Evolutionary conservation across 1,140 invertebrate species (phyloP).

Genomic region (Heliconius melpomene): DNA sequence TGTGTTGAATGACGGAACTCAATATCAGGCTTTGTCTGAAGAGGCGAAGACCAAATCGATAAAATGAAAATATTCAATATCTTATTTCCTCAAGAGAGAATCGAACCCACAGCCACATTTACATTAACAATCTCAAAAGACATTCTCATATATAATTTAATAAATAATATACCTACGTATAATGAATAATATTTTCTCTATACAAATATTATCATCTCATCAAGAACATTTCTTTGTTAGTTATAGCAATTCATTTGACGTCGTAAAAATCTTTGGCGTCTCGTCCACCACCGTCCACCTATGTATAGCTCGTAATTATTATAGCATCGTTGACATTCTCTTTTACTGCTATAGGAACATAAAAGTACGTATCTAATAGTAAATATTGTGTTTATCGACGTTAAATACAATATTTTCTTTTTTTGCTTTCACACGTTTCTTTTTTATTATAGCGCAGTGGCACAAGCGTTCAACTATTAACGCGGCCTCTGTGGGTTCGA

Average conservation of each 20-base stretch:
- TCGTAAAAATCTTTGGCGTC: constrained; percentile 43
- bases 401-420: not conserved
- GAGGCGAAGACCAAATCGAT: too few species aligned
- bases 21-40: too few species aligned
- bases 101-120: too few species aligned
- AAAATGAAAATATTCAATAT: too few species aligned
- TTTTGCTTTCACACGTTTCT: not conserved
- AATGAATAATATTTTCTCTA: not conserved
- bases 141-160: not conserved
- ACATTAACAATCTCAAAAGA: too few species aligned
- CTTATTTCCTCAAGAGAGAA: too few species aligned
- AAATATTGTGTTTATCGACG: not conserved
- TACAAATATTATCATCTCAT: not conserved
- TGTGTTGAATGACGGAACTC: too few species aligned
- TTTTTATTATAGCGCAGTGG: too few species aligned
- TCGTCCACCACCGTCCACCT: not conserved
- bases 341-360: constrained; percentile 27
- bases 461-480: not conserved
- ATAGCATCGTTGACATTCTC: constrained; percentile 32
- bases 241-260: constrained; percentile 32
- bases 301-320: constrained; percentile 14
- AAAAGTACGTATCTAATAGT: constrained; percentile 13
- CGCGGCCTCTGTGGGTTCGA: not conserved
- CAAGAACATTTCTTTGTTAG: not conserved
- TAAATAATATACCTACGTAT: not conserved